These are phyloP conservation scores for Oxytorus armatus DNA, from an alignment of 2,888 invertebrate species.

Conservation along the genomic window DNA sequence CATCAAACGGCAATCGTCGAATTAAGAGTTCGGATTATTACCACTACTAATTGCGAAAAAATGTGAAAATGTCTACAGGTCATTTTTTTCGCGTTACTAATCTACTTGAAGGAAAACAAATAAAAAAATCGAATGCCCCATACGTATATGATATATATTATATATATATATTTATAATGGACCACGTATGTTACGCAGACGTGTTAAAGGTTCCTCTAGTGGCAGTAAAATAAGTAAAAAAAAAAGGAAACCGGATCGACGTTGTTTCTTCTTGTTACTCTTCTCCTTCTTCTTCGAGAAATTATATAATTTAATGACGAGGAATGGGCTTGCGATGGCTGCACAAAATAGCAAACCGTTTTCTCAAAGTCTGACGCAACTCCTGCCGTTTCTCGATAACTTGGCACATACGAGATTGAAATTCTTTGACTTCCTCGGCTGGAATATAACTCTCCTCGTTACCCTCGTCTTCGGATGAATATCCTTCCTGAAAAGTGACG, in stretches of 20 bases:
- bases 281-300: conserved; percentile 52
- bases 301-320: conserved; percentile 70
- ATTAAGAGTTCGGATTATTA: no score
- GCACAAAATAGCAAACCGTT: conserved; percentile 93
- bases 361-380: conserved; percentile 92
- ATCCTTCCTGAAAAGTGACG: conserved; percentile 88
- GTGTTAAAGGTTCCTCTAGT: conserved; percentile 68
- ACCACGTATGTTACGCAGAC: conserved; percentile 46
- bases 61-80: no score
- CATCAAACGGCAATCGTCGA: no score
- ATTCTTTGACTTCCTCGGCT: conserved; percentile 94
- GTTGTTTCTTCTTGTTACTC: conserved; percentile 50
- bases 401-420: conserved; percentile 92
- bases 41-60: no score
- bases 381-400: conserved; percentile 93
- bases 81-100: no score
- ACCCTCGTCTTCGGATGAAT: conserved; percentile 91
- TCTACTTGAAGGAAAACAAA: no score
- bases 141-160: conserved; percentile 33
- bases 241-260: conserved; percentile 67
- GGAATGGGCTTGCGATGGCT: conserved; percentile 81
- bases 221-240: conserved; percentile 78
- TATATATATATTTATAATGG: conserved; percentile 25
- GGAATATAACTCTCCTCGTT: conserved; percentile 90
- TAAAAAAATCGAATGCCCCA: no score